Evolutionary conservation across 2,113 vertebrate genomes (phyloP).

Genomic region (Cephalopterus ornatus): DNA sequence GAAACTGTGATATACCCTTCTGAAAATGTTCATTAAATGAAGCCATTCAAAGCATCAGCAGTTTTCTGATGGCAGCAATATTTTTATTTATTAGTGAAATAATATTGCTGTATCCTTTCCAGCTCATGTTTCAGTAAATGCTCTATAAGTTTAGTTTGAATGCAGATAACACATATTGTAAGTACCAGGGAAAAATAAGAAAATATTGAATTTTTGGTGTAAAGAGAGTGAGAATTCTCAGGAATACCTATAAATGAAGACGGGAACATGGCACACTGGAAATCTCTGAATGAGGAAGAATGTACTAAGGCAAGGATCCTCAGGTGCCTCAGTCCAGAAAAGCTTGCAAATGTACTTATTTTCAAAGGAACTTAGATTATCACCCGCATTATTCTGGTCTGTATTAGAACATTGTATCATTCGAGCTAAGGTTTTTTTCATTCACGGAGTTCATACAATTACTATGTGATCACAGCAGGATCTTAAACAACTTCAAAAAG

Average conservation of each 20-base stretch:
- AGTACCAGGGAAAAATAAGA: neutral
- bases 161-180: neutral
- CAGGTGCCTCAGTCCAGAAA: neutral
- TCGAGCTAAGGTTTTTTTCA: neutral
- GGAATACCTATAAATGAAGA: neutral
- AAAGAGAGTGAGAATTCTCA: neutral
- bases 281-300: neutral
- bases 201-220: neutral
- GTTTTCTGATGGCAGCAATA: neutral
- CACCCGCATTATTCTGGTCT: neutral
- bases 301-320: neutral
- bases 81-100: neutral
- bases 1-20: neutral
- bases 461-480: neutral
- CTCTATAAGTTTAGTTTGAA: neutral
- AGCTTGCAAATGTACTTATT: neutral
- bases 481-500: neutral
- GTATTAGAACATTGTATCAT: neutral
- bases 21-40: neutral
- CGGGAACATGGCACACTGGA: fast-evolving
- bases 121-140: neutral
- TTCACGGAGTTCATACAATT: neutral
- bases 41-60: neutral
- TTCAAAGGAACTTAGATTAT: neutral
- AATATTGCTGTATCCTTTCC: neutral